Conservation (phyloP, 1,140 invertebrate species). For the Drosophila pachea region DNA sequence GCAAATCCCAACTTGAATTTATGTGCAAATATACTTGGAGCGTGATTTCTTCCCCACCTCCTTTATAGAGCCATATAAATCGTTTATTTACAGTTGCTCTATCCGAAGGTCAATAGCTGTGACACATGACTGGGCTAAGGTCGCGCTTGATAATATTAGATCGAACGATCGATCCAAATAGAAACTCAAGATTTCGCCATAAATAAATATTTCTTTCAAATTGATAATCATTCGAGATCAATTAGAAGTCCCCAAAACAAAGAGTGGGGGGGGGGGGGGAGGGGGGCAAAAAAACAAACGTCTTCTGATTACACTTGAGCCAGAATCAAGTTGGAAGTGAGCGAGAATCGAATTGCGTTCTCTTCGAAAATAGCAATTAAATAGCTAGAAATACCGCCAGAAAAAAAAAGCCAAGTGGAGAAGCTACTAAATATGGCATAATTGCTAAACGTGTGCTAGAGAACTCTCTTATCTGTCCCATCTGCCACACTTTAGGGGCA, state of each 20-base stretch:
- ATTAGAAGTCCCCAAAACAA: too few relatives aligned
- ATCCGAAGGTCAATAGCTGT: slow-evolving; percentile 42
- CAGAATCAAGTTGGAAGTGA: too few relatives aligned
- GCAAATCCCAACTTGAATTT: slow-evolving; percentile 58
- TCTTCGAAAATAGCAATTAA: slow-evolving; percentile 67
- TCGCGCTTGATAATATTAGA: slow-evolving; percentile 16
- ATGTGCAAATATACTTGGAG: slow-evolving; percentile 57
- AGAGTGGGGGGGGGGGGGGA: too few relatives aligned
- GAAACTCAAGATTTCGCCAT: neutral
- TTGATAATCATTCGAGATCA: too few relatives aligned
- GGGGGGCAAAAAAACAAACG: too few relatives aligned
- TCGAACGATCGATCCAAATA: slow-evolving; percentile 12
- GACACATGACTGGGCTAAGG: slow-evolving; percentile 34
- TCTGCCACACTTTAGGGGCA: slow-evolving; percentile 54
- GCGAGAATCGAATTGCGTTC: slow-evolving; percentile 5
- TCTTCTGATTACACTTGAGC: too few relatives aligned
- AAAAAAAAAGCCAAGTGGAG: slow-evolving; percentile 17
- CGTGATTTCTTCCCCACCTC: slow-evolving; percentile 44
- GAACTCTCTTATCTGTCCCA: slow-evolving; percentile 56
- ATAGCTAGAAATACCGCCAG: slow-evolving; percentile 53
- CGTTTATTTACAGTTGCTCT: slow-evolving; percentile 19
- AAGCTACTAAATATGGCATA: slow-evolving; percentile 58
- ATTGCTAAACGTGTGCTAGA: slow-evolving; percentile 46
- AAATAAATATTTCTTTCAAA: too few relatives aligned
- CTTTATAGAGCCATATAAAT: slow-evolving; percentile 26